Base-by-base conservation (phyloP, 2,113 vertebrate species). In the Gymnocephalus cernua region DNA sequence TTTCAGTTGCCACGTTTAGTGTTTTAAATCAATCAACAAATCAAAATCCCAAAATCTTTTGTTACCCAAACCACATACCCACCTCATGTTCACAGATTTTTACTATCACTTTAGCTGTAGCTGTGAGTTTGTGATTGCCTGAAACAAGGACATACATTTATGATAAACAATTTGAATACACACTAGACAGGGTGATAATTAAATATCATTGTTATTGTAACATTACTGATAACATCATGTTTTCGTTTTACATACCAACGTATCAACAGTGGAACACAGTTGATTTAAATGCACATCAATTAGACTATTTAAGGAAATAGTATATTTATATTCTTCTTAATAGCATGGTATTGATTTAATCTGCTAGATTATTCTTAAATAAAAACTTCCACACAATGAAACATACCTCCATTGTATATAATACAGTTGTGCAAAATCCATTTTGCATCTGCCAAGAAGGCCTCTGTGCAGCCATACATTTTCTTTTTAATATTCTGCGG, bases 351-450 rank as follows among this genome's bases (percentile, higher is more conserved):
- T 53, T 27, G 15, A 58, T 53, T 50, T 8, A 45, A 65, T 45
- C 25, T 57, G 25, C 4, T 50, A 14, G 0, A 47, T 71, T 32
- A 48, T 41, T 44, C 15, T 23, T 27, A 8, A 23, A 53, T 27
- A 3, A 32, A 53, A 27, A 2, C 35, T 35, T 16, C 56, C 3
- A 76, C 18, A 74, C 62, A 21, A 50, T 12, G 4, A 61, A 83
- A 82, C 87, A 57, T 88, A 98, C 98, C 98, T 91, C 98, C 98
- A 73, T 99, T 99, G 93, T 99, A 99, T 94, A 99, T 99, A 85
- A 99, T 99, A 92, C 98, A 99, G 94, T 99, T 99, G 95, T 99
- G 98, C 93, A 99, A 96, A 95, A 99, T 99, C 98, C 98, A 99
- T 93, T 99, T 99, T 61, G 97, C 97, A 76, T 99, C 98, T 19